phyloP scores from a whole-genome alignment of 1,140 invertebrate species.

The Oryzaephilus surinamensis region DNA sequence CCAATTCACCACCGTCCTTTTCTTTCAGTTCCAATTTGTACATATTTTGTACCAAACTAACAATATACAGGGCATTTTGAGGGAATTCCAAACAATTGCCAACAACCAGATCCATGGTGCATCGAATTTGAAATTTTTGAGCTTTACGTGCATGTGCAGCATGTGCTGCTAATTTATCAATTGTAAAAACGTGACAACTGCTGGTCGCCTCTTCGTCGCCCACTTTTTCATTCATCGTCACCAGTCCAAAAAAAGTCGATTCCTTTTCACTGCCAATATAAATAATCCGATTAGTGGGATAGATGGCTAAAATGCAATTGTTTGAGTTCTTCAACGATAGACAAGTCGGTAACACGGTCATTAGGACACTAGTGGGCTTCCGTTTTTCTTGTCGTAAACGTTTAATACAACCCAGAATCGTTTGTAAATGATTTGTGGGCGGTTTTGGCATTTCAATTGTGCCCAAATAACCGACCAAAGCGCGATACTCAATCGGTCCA shows the following conservation, averaged over 20 bases:
- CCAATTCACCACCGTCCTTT: conserved; percentile 23
- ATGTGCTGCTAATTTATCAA: conserved; percentile 78
- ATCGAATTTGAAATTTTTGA: conserved; percentile 65
- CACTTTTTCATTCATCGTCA: conserved; percentile 46
- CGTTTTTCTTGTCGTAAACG: conserved; percentile 82
- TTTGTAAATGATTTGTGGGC: conserved; percentile 61
- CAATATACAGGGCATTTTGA: conserved; percentile 73
- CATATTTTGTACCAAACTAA: conserved; percentile 59
- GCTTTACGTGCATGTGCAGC: conserved; percentile 65
- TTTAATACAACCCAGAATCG: conserved; percentile 70
- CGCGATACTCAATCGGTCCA: conserved; percentile 62
- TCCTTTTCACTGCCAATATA: conserved; percentile 88
- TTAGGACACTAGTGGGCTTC: conserved; percentile 73
- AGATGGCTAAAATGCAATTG: conserved; percentile 62
- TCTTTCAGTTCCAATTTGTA: conserved; percentile 41
- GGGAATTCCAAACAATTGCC: conserved; percentile 76
- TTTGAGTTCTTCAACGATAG: conserved; percentile 63
- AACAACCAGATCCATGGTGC: conserved; percentile 56
- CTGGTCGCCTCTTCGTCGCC: conserved; percentile 55
- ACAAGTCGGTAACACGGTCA: conserved; percentile 71
- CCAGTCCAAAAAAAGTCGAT: conserved; percentile 82
- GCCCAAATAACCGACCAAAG: conserved; percentile 86
- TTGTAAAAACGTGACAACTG: conserved; percentile 92
- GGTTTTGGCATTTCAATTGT: conserved; percentile 92
- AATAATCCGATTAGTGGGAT: conserved; percentile 73